Percentiles rank a stretch among this genome's conserved stretches.
Conservation (phyloP, 2,113 vertebrate genomes). For the Connochaetes taurinus region DNA sequence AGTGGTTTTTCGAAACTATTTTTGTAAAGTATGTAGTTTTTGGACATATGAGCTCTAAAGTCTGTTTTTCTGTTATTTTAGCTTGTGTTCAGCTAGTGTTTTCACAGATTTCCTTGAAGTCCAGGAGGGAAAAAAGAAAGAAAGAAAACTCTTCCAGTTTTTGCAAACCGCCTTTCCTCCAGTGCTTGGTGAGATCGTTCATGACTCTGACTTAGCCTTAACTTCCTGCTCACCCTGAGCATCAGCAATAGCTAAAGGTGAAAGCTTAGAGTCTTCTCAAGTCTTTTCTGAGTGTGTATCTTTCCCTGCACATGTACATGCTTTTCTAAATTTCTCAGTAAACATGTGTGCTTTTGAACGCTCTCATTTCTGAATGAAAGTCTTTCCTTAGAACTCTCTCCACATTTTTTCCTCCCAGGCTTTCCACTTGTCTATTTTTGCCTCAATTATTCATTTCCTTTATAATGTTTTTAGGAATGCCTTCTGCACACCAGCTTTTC, state of each 20-base stretch:
- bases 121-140: neutral
- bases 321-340: neutral
- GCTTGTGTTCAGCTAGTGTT: neutral
- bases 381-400: neutral
- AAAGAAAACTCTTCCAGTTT: neutral
- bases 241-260: neutral
- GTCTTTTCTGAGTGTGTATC: neutral
- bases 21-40: neutral
- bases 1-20: neutral
- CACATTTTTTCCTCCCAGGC: neutral
- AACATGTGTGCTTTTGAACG: neutral
- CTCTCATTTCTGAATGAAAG: neutral
- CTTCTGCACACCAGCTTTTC: neutral
- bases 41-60: neutral
- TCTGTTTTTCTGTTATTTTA: neutral
- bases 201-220: neutral
- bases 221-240: neutral
- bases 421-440: neutral
- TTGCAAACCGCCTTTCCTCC: neutral
- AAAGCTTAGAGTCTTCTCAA: neutral
- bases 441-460: neutral
- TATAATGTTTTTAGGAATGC: neutral
- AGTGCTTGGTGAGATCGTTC: neutral
- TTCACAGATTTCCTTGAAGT: neutral
- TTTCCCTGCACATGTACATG: neutral